Conservation (phyloP, 2,113 vertebrate species). For the Catagonus wagneri region DNA sequence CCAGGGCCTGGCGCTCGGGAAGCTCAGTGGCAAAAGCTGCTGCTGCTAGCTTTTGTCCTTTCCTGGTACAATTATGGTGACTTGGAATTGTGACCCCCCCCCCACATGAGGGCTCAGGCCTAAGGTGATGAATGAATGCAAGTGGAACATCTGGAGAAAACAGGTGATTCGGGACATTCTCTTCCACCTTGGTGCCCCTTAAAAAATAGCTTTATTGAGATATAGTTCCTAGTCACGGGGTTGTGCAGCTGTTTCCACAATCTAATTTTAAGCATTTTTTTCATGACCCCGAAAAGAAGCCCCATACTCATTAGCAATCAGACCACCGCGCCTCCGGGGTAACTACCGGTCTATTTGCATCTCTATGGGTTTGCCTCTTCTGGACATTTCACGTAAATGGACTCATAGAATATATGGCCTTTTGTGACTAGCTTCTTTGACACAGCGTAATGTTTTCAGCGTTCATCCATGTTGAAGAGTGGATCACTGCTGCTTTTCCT, state of each 20-base stretch:
- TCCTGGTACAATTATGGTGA: neutral
- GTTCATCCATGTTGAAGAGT: neutral
- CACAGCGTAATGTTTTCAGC: accelerated
- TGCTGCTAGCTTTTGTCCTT: neutral
- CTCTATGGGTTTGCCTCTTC: neutral
- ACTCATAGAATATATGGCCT: neutral
- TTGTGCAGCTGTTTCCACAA: neutral
- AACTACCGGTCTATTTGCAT: neutral
- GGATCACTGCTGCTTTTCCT: neutral
- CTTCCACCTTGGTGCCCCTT: neutral
- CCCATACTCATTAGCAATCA: neutral
- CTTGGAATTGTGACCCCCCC: too few species aligned
- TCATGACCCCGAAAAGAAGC: neutral
- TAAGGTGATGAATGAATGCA: neutral
- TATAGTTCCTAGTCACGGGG: neutral
- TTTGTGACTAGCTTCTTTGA: neutral
- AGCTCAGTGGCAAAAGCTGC: neutral
- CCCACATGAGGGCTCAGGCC: neutral
- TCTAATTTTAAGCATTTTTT: neutral
- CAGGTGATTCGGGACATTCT: neutral
- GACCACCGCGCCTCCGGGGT: neutral
- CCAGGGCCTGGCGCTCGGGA: accelerated
- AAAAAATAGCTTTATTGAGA: neutral
- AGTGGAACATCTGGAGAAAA: neutral
- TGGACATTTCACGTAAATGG: neutral